phyloP scores from a whole-genome alignment of 2,888 invertebrate genomes.

The Pediacus dermestoides region DNA sequence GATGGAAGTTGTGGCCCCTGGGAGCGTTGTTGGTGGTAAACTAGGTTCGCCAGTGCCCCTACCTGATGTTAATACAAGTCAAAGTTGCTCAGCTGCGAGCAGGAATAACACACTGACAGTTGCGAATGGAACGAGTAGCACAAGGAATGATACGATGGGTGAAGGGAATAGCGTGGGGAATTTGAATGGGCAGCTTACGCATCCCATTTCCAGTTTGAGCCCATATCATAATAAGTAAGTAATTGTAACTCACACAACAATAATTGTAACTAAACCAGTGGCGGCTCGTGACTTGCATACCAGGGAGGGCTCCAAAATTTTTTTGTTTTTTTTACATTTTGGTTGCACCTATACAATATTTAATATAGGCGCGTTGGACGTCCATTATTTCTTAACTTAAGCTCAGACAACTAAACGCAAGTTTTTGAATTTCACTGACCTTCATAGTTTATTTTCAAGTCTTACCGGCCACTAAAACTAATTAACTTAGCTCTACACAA shows the following conservation, averaged over 20 bases:
- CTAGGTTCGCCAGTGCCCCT: constrained; percentile 74
- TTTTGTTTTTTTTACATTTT: no score
- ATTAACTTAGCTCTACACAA: no score
- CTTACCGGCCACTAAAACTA: no score
- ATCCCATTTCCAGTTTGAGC: constrained; percentile 81
- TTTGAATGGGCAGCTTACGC: constrained; percentile 51
- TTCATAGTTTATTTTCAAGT: no score
- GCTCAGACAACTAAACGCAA: no score
- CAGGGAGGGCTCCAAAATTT: no score
- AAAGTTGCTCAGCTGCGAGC: constrained; percentile 1
- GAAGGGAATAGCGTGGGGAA: constrained; percentile 1
- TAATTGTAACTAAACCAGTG: constrained; percentile 4
- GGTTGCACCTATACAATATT: no score
- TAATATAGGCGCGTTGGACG: no score
- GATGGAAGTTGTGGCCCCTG: constrained; percentile 68
- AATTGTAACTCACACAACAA: constrained; percentile 6
- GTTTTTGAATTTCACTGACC: no score
- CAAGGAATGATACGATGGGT: constrained; percentile 2
- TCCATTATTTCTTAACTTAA: no score
- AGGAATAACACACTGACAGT: constrained; percentile 6
- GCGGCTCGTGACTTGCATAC: no score
- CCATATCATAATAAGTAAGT: constrained; percentile 88
- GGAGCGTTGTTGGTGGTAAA: constrained; percentile 67
- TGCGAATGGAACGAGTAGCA: constrained; percentile 12
- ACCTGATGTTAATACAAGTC: constrained; percentile 22